Evolutionary conservation across 2,888 invertebrate species (phyloP).

Genomic region (Temnothorax ravouxi): DNA sequence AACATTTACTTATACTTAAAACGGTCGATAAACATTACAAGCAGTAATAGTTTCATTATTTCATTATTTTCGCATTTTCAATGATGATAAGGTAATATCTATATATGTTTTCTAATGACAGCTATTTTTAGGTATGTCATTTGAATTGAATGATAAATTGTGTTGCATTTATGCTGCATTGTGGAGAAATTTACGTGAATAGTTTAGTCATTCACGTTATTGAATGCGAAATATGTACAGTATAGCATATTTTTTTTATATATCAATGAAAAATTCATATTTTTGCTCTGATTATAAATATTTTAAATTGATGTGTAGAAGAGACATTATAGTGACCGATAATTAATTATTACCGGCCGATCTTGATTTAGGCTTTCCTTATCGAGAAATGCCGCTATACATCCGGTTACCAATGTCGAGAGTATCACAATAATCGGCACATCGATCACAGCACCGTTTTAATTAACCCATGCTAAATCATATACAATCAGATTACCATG

Average conservation of each 20-base stretch:
- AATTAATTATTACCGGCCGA: conserved; percentile 56
- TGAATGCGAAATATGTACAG: not conserved
- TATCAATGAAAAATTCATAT: not conserved
- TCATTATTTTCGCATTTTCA: conserved; percentile 2
- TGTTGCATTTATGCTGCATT: not conserved
- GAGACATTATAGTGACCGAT: conserved; percentile 31
- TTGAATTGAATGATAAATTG: not conserved
- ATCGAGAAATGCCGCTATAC: conserved; percentile 60
- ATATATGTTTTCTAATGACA: not conserved
- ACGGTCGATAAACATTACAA: not conserved
- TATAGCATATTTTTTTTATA: not conserved
- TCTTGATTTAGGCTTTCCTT: conserved; percentile 56
- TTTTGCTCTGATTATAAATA: not conserved
- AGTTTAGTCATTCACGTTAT: not conserved
- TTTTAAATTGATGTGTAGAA: conserved; percentile 1
- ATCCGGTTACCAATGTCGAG: conserved; percentile 64
- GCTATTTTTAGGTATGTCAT: not conserved
- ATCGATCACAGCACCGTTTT: conserved; percentile 56
- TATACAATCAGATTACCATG: conserved; percentile 44
- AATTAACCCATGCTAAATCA: conserved; percentile 56
- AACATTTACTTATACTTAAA: not conserved
- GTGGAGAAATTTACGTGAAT: not conserved
- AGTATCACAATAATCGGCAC: conserved; percentile 45
- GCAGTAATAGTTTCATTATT: no score
- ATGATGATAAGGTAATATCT: not conserved